Base-by-base conservation (phyloP, 2,888 invertebrate species). In the Holacanthella duospinosa region DNA sequence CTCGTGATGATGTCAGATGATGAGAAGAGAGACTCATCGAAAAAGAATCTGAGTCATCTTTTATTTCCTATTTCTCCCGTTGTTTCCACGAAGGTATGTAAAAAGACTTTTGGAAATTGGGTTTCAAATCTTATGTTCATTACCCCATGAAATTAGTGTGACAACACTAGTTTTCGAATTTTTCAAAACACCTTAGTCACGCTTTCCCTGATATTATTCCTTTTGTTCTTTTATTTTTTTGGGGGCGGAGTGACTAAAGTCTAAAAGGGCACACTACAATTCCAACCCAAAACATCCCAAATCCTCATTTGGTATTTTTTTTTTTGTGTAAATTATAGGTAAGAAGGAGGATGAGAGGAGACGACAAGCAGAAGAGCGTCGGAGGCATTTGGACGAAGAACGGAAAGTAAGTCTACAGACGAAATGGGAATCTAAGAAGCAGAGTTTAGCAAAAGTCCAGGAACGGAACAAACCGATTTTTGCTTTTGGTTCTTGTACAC, bases 401-500 rank as follows among this genome's bases (percentile, higher is more conserved):
- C 63, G 72, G 12, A 65, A 66, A 48, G 44, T 69, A 29, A 62
- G 66, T 26, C 54, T 71, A 16, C 66, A 68, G 55, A 59, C 67
- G 2, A 71, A 70, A 61, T 72, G 68, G 67, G 73, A 71, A 55
- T 64, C 67, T 6, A 70, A 68, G 59, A 66, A 62, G 56, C 44
- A 36, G 4, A 25, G 28, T 12, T 25, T 55, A 25, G 48, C 43
- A 43, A 36, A 54, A n/a, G 9, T 43, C 19, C 57, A 43, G n/a
- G 59, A 59, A 6, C 6, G 28, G 24, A 43, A 43, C 1, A 57
- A 43, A 26, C 61, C 48, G 16, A 24, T 58, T 4, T 72, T 66
- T 63, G 72, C 72, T 27, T 72, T 72, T 63, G 72, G 72, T 3
- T 70, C 70, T 12, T 72, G 71, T 55, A 71, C 71, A n/a, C 72